Evolutionary conservation across 2,888 invertebrate species (phyloP).

Genomic region (Brachyptera putata): DNA sequence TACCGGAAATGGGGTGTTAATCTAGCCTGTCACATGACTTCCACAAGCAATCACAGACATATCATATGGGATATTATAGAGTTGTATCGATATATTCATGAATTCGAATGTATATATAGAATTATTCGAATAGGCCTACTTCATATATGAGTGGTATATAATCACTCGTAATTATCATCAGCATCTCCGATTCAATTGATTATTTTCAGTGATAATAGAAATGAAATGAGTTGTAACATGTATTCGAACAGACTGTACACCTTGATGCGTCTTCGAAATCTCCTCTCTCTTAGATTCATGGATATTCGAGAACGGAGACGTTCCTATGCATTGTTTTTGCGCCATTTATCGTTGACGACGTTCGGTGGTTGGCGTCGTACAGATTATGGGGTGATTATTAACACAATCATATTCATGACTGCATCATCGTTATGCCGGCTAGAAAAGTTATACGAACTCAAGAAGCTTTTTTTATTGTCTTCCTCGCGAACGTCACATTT

Average conservation of each 20-base stretch:
- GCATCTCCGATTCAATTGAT: too few relatives aligned
- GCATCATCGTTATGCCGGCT: constrained; percentile 30
- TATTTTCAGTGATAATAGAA: too few relatives aligned
- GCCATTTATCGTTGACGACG: constrained; percentile 28
- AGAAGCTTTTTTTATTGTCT: constrained; percentile 30
- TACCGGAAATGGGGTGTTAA: constrained; percentile 15
- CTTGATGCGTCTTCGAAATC: background rate
- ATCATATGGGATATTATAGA: too few relatives aligned
- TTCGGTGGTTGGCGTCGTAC: constrained; percentile 26
- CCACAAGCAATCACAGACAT: too few relatives aligned
- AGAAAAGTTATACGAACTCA: constrained; percentile 8
- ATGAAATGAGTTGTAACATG: too few relatives aligned
- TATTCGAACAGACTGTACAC: background rate
- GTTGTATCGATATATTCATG: too few relatives aligned
- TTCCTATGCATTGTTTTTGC: constrained; percentile 24
- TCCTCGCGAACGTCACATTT: constrained; percentile 29
- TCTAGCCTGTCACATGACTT: background rate
- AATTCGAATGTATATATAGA: too few relatives aligned
- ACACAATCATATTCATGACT: constrained; percentile 45
- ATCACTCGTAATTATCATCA: too few relatives aligned
- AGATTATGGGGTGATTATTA: constrained; percentile 43
- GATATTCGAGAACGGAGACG: background rate
- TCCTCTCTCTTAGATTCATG: background rate
- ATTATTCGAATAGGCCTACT: too few relatives aligned
- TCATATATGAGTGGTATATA: too few relatives aligned